These are phyloP conservation scores for Lamellibrachia luymesi DNA, from an alignment of 1,140 invertebrate genomes.

Conservation along the genomic window DNA sequence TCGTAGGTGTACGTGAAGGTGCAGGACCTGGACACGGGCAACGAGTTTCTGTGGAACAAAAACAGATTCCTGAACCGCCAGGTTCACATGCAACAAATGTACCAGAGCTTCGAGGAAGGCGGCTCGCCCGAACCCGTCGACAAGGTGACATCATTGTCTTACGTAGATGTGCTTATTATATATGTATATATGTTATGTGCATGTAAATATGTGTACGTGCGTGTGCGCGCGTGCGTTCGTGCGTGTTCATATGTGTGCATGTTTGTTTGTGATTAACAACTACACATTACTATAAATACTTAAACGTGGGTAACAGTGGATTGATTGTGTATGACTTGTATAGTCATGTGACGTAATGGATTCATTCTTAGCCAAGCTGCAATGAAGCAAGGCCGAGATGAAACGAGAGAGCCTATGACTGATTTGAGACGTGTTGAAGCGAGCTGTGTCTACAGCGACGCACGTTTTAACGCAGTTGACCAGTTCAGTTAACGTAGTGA, in stretches of 20 bases:
- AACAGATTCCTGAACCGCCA: slow-evolving; percentile 61
- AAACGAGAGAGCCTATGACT: not conserved
- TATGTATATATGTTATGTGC: no score
- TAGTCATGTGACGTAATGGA: not conserved
- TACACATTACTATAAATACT: not conserved
- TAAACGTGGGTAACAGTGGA: not conserved
- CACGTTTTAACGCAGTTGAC: not conserved
- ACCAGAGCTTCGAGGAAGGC: slow-evolving; percentile 59
- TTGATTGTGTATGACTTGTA: no score
- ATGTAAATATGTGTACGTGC: no score
- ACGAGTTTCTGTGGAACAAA: slow-evolving; percentile 62
- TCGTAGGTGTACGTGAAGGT: slow-evolving; percentile 57
- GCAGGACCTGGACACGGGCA: slow-evolving; percentile 58
- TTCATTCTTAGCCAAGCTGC: not conserved
- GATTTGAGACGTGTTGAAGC: not conserved
- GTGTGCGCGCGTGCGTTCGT: no score
- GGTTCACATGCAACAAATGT: slow-evolving; percentile 64
- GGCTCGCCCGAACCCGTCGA: not conserved
- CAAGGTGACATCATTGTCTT: slow-evolving; percentile 8
- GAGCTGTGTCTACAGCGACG: not conserved
- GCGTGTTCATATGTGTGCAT: not conserved
- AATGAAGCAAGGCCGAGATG: not conserved
- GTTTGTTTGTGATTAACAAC: not conserved
- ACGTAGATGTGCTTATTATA: not conserved
- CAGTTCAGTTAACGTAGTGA: not conserved